Conservation (phyloP, 1,140 invertebrate genomes). For the Mizuhopecten yessoensis region DNA sequence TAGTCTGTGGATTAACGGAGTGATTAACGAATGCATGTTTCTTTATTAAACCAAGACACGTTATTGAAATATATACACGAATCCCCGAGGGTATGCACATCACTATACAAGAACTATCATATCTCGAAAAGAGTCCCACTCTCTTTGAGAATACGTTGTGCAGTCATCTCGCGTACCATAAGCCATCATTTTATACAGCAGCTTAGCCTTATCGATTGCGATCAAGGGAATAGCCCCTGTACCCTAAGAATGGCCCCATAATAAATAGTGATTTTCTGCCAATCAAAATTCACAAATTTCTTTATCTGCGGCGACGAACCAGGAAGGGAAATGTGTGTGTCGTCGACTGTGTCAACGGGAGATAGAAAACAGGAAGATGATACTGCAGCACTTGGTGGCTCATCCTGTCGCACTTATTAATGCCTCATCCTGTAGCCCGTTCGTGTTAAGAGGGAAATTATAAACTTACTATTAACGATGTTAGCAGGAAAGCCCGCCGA, state of each 20-base stretch:
- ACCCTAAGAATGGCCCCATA: not conserved
- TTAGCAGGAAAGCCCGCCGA: not conserved
- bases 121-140: too few species aligned
- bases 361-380: not conserved
- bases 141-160: too few species aligned
- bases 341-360: not conserved
- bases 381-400: not conserved
- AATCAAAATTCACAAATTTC: conserved; percentile 29
- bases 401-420: not conserved
- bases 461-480: conserved; percentile 28
- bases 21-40: too few species aligned
- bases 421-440: not conserved
- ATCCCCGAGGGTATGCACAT: too few species aligned
- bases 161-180: too few species aligned
- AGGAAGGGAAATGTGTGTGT: not conserved
- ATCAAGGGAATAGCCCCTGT: not conserved
- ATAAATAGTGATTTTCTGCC: conserved; percentile 27
- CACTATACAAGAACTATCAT: too few species aligned
- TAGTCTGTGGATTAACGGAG: too few species aligned
- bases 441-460: not conserved
- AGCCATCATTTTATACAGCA: too few species aligned
- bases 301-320: conserved; percentile 20
- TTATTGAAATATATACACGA: too few species aligned
- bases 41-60: too few species aligned
- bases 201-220: too few species aligned